Percentiles rank a stretch among this genome's conserved stretches.
phyloP scores from a whole-genome alignment of 2,797 vertebrate genomes.

The Harpagifer antarcticus region DNA sequence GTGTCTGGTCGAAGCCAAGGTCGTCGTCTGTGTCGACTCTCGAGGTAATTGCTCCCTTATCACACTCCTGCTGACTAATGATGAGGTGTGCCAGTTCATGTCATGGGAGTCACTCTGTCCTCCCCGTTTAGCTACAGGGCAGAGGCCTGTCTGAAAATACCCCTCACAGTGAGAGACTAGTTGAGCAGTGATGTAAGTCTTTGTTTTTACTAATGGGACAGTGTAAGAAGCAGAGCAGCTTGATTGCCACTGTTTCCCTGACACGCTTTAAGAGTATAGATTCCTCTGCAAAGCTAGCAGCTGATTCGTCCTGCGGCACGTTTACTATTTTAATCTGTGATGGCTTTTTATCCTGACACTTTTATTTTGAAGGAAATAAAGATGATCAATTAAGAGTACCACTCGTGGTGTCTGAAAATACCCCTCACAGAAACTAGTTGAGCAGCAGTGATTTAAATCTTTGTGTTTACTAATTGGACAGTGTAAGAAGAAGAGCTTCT shows the following conservation, averaged over 20 bases:
- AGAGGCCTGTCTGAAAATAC: constrained; percentile 25
- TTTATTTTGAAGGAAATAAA: too few relatives aligned
- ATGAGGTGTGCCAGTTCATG: constrained; percentile 46
- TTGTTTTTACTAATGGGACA: constrained; percentile 15
- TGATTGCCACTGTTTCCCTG: not conserved
- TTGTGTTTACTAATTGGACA: constrained; percentile 16
- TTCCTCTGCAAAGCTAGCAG: too few relatives aligned
- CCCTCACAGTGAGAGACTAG: not conserved
- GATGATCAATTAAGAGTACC: too few relatives aligned
- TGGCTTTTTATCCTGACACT: too few relatives aligned
- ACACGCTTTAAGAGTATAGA: too few relatives aligned
- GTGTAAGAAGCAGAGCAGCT: constrained; percentile 14
- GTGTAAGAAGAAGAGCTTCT: constrained; percentile 14
- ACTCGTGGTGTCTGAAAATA: constrained; percentile 22
- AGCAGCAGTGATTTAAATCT: constrained; percentile 42
- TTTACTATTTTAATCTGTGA: too few relatives aligned
- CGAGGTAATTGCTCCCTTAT: constrained; percentile 57
- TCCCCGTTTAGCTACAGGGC: constrained; percentile 28
- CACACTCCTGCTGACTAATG: constrained; percentile 63
- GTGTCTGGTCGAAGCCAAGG: constrained; percentile 65
- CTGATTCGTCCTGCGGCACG: too few relatives aligned
- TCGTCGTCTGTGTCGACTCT: constrained; percentile 48
- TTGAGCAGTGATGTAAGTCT: constrained; percentile 38
- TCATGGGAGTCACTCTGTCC: constrained; percentile 40
- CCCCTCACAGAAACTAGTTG: not conserved